Evolutionary conservation across 2,797 vertebrate genomes (phyloP).

Genomic region (Leptatherina wallacei): DNA sequence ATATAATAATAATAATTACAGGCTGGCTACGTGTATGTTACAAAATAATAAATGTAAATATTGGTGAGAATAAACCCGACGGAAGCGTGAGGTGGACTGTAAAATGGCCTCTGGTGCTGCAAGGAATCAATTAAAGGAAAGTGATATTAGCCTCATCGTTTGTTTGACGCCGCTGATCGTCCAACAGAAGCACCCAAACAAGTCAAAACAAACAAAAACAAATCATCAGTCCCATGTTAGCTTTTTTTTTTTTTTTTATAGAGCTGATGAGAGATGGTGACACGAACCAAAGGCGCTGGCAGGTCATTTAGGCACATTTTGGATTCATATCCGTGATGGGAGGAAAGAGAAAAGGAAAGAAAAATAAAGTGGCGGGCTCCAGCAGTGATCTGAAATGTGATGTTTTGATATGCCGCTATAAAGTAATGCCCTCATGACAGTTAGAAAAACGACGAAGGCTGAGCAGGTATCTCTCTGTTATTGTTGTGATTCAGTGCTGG

Average conservation of each 20-base stretch:
- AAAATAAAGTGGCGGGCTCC: slow-evolving; percentile 72
- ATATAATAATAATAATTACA: slow-evolving; percentile 56
- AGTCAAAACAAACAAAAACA: slow-evolving; percentile 42
- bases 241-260: slow-evolving; percentile 83
- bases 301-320: slow-evolving; percentile 93
- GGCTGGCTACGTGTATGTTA: slow-evolving; percentile 57
- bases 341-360: slow-evolving; percentile 60
- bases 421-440: slow-evolving; percentile 78
- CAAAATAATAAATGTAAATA: slow-evolving; percentile 69
- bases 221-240: slow-evolving; percentile 71
- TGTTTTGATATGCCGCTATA: slow-evolving; percentile 58
- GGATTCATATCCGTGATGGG: slow-evolving; percentile 87
- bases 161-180: slow-evolving; percentile 52
- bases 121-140: slow-evolving; percentile 67
- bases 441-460: slow-evolving; percentile 75
- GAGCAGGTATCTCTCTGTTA: slow-evolving; percentile 71
- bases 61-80: slow-evolving; percentile 54
- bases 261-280: slow-evolving; percentile 87
- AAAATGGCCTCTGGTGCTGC: slow-evolving; percentile 72
- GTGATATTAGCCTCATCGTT: slow-evolving; percentile 57
- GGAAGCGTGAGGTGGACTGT: slow-evolving; percentile 56
- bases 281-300: slow-evolving; percentile 94
- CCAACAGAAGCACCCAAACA: slow-evolving; percentile 31
- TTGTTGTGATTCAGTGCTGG: slow-evolving; percentile 75
- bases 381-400: slow-evolving; percentile 67